A percentile compares a stretch with the other conserved stretches of the same genome.
Conservation (phyloP, 2,888 invertebrate species). For the Syritta pipiens region DNA sequence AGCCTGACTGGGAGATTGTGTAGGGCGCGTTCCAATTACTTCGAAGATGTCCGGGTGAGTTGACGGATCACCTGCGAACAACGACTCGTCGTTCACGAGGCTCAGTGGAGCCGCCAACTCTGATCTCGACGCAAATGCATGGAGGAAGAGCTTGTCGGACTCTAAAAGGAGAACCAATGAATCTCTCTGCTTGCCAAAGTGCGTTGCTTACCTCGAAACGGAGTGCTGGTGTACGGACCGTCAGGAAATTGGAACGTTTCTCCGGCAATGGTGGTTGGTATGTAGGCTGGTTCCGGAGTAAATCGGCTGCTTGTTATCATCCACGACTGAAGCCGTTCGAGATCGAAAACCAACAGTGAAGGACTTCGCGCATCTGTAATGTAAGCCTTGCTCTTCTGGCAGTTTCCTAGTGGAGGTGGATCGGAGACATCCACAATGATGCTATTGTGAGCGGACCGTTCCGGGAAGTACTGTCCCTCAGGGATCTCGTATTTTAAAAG, state of each 20-base stretch:
- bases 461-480: slow-evolving; percentile 38
- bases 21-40: slow-evolving; percentile 80
- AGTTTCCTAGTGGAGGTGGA: slow-evolving; percentile 76
- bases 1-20: slow-evolving; percentile 85
- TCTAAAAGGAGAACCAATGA: not conserved
- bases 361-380: slow-evolving; percentile 83
- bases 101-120: slow-evolving; percentile 22
- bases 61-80: slow-evolving; percentile 78
- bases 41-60: slow-evolving; percentile 80
- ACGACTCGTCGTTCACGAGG: slow-evolving; percentile 54
- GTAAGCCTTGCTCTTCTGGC: slow-evolving; percentile 82
- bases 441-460: slow-evolving; percentile 31
- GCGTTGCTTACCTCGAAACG: slow-evolving; percentile 27
- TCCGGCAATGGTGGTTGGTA: slow-evolving; percentile 37
- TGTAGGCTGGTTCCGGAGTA: slow-evolving; percentile 24
- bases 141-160: slow-evolving; percentile 15
- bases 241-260: slow-evolving; percentile 44
- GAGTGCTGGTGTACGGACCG: slow-evolving; percentile 49
- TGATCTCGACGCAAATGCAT: slow-evolving; percentile 18
- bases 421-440: slow-evolving; percentile 80
- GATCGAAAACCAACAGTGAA: slow-evolving; percentile 76
- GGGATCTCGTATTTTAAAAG: slow-evolving; percentile 31
- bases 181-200: not conserved
- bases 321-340: slow-evolving; percentile 22
- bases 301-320: slow-evolving; percentile 37